Base-by-base conservation (phyloP, 2,797 vertebrate species). In the Rallus crepitans region DNA sequence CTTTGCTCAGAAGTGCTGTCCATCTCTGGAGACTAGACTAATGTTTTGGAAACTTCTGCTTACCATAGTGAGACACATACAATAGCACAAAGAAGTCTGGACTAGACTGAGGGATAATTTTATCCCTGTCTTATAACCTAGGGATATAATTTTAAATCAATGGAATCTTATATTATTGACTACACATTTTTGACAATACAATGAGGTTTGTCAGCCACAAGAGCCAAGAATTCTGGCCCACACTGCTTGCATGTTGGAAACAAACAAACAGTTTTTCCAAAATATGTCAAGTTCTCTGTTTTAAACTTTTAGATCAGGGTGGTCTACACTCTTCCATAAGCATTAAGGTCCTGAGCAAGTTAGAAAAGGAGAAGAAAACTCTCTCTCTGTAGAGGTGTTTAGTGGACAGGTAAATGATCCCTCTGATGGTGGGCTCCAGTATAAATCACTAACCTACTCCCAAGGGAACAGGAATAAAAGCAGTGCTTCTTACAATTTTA, bases 201-300 rank as follows among this genome's bases (percentile, higher is more conserved):
- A 71, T 70, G n/a, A 42, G 1, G 3, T 85, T 60, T 87, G 25
- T 82, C 50, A 91, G 9, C 5, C 14, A 12, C 47, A 52, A 72
- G 8, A 79, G 8, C 12, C 28, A 61, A 88, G 61, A 17, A 5
- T 82, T 59, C 17, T 71, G 21, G 30, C 17, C 12, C 47, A 33
- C 12, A 15, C 2, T 73, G 63, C n/a, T n/a, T 78, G 8, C 24
- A 55, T 25, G 11, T 9, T 71, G 11, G 2, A 19, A 11, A 71
- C 0, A 27, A 2, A 42, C 1, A 9, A 11, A 48, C 21, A 23
- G 21, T 61, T 53, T 64, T 9, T 17, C 7, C 2, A 4, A 80
- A 81, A 83, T 5, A 3, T 31, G 3, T 18, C 27, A 76, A 24
- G 11, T 59, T 78, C 61, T 35, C 45, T 66, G 5, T 80, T 69